Evolutionary conservation across 2,113 vertebrate species (phyloP).

Genomic region (Melozone crissalis): DNA sequence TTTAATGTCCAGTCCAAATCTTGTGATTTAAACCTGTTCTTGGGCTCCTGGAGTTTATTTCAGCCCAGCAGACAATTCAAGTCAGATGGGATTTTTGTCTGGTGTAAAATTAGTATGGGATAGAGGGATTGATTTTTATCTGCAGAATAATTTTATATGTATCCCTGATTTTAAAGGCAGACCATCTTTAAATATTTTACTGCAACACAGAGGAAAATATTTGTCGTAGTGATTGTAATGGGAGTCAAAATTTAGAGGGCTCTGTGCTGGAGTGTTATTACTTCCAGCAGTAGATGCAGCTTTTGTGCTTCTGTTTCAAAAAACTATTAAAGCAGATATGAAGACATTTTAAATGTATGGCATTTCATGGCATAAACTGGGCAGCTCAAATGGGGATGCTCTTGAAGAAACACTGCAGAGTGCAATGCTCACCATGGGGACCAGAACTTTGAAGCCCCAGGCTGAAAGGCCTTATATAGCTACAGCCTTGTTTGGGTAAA

Average conservation of each 20-base stretch:
- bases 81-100: background rate
- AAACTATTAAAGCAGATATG: background rate
- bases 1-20: background rate
- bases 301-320: background rate
- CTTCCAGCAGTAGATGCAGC: background rate
- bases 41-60: background rate
- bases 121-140: background rate
- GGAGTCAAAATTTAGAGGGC: background rate
- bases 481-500: background rate
- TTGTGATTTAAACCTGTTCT: background rate
- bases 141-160: background rate
- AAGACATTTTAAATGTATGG: background rate
- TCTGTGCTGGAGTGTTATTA: background rate
- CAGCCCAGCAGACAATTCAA: background rate
- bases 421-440: rapidly evolving
- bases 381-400: background rate
- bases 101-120: background rate
- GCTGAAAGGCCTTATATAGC: background rate
- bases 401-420: background rate
- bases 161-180: background rate
- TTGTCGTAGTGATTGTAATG: background rate
- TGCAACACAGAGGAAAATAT: background rate
- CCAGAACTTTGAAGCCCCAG: background rate
- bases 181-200: background rate
- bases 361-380: background rate